Conservation (phyloP, 2,113 vertebrate genomes). For the Telmatochromis sp. region DNA sequence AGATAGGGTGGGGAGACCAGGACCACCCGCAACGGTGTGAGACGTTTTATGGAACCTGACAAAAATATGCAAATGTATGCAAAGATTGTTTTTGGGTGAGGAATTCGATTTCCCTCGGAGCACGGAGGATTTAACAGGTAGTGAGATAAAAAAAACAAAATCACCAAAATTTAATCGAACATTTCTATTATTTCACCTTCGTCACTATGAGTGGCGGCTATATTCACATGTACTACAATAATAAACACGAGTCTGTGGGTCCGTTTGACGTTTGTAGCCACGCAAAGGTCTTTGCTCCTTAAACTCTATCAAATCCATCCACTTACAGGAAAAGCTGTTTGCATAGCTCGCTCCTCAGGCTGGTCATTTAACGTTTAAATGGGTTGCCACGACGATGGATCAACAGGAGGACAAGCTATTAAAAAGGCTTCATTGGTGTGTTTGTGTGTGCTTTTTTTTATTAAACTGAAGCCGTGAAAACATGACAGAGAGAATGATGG, state of each 20-base stretch:
- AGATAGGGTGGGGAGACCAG: not conserved
- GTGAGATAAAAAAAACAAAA: not conserved
- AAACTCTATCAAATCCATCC: slow-evolving; percentile 22
- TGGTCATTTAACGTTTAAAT: slow-evolving; percentile 50
- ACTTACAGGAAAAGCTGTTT: not conserved
- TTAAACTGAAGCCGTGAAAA: not conserved
- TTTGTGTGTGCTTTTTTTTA: not conserved
- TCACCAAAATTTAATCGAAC: not conserved
- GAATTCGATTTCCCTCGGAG: slow-evolving; percentile 5
- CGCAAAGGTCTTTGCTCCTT: not conserved
- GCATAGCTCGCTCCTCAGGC: not conserved
- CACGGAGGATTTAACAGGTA: not conserved
- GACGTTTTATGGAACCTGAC: slow-evolving; percentile 31
- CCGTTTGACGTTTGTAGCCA: not conserved
- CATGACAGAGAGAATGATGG: not conserved
- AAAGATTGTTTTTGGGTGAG: slow-evolving; percentile 17
- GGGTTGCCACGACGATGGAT: slow-evolving; percentile 36
- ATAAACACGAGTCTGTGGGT: not conserved
- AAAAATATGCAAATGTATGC: slow-evolving; percentile 32
- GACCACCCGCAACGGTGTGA: not conserved
- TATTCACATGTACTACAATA: not conserved
- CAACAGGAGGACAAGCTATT: slow-evolving; percentile 12
- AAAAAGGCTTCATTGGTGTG: slow-evolving; percentile 21
- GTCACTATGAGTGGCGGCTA: not conserved
- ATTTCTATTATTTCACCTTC: slow-evolving; percentile 2